Evolutionary conservation across 1,140 invertebrate genomes (phyloP).

Genomic region (Manduca sexta): DNA sequence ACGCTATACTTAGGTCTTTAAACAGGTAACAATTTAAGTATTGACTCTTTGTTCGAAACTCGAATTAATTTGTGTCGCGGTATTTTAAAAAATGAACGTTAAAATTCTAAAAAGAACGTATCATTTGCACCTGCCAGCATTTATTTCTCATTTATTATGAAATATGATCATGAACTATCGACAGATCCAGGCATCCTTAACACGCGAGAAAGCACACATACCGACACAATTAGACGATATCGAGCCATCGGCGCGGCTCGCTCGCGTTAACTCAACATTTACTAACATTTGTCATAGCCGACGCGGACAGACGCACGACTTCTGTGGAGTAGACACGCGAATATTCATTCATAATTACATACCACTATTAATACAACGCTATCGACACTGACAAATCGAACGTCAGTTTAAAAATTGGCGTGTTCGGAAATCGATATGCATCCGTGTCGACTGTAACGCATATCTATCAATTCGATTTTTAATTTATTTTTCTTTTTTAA

Average conservation of each 20-base stretch:
- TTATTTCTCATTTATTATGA: no score
- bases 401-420: no score
- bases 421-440: no score
- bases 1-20: no score
- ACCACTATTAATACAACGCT: background rate
- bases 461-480: no score
- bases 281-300: slow-evolving; percentile 55
- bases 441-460: no score
- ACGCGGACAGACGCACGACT: slow-evolving; percentile 4
- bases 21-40: no score
- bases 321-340: slow-evolving; percentile 11
- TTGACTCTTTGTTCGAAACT: no score
- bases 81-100: no score
- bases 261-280: slow-evolving; percentile 48
- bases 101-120: no score
- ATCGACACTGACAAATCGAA: background rate
- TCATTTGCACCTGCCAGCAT: no score
- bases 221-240: slow-evolving; percentile 59
- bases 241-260: slow-evolving; percentile 24
- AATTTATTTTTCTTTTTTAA: background rate
- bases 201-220: slow-evolving; percentile 25
- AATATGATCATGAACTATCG: background rate
- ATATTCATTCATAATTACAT: background rate
- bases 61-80: no score
- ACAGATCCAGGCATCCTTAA: slow-evolving; percentile 26